phyloP scores from a whole-genome alignment of 2,888 invertebrate species.

The Caenorhabditis wallacei region DNA sequence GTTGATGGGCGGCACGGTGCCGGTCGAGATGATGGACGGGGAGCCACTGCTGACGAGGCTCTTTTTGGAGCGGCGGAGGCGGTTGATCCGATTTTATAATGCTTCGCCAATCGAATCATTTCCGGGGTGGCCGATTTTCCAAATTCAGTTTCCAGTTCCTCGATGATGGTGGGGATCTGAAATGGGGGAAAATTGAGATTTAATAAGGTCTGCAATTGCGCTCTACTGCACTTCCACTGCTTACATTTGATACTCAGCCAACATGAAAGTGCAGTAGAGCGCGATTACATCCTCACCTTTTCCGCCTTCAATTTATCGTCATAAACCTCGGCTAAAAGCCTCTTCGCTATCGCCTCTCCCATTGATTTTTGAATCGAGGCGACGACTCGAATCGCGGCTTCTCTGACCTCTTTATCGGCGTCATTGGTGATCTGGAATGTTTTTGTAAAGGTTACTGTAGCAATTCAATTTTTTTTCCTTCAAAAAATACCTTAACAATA shows the following conservation, averaged over 20 bases:
- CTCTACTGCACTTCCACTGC: too few species aligned
- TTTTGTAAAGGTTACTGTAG: not conserved
- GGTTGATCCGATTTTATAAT: slow-evolving; percentile 28
- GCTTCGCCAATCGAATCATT: slow-evolving; percentile 60
- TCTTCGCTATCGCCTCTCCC: slow-evolving; percentile 92
- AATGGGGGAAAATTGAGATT: not conserved
- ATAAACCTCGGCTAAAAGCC: slow-evolving; percentile 90
- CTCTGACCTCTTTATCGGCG: slow-evolving; percentile 68
- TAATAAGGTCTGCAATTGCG: not conserved
- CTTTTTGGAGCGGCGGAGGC: not conserved
- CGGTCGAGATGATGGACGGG: not conserved
- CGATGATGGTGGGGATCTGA: slow-evolving; percentile 45
- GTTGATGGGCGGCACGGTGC: not conserved
- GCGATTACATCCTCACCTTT: too few species aligned
- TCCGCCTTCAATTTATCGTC: slow-evolving; percentile 92
- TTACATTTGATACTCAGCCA: too few species aligned
- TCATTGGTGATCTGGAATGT: slow-evolving; percentile 56
- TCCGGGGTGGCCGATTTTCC: slow-evolving; percentile 56
- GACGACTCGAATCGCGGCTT: slow-evolving; percentile 86
- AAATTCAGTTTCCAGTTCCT: slow-evolving; percentile 54
- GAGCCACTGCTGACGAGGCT: slow-evolving; percentile 2
- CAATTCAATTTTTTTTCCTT: not conserved
- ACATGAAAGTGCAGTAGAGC: too few species aligned
- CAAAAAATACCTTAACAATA: slow-evolving; percentile 36
- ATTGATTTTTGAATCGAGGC: slow-evolving; percentile 95